Evolutionary conservation across 2,113 vertebrate species (phyloP), one percentile per base, ranked within the genome.

Genomic region (Pseudorhombus dupliciocellatus): DNA sequence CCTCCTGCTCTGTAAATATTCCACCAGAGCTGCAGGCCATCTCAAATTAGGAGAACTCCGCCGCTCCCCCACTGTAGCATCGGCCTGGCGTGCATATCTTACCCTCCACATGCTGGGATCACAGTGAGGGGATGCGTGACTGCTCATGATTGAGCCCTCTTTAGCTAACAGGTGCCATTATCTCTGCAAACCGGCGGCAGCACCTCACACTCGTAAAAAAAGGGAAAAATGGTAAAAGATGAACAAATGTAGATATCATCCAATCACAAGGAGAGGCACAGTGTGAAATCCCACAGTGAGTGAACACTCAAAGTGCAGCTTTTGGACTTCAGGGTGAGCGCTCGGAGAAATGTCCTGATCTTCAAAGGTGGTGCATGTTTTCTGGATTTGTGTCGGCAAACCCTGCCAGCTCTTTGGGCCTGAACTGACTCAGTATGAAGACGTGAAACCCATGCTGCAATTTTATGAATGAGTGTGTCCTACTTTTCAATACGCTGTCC

Each of bases 161-260:
- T 86, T 79, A 68, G 73, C 77, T 87, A 91, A 88, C 81, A 86
- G 83, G 70, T 83, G 84, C 68, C 60, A 85, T 90, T 77, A 83
- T 78, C 76, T 71, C 46, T 44, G 79, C 67, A 80, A 87, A 86
- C 66, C 72, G 71, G 56, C 3, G 24, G 46, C 18, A 4, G 28
- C 22, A n/a, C 42, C 70, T 53, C 22, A 7, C 73, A 28, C 56
- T 73, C 67, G 22, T 7, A 66, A 66, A 60, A 62, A 71, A 77
- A 71, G n/a, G n/a, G n/a, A n/a, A 75, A 26, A 50, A 40, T 68
- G 57, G 58, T 61, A 55, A 73, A 79, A 81, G 73, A 79, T 78
- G 81, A 89, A 78, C 84, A 84, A 86, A 88, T 73, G 80, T 84
- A 67, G 70, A 62, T 86, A 84, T 85, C 66, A 81, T 80, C 66